These are phyloP conservation scores for Netelia fuscicornis DNA, from an alignment of 2,888 invertebrate species.

Conservation along the genomic window DNA sequence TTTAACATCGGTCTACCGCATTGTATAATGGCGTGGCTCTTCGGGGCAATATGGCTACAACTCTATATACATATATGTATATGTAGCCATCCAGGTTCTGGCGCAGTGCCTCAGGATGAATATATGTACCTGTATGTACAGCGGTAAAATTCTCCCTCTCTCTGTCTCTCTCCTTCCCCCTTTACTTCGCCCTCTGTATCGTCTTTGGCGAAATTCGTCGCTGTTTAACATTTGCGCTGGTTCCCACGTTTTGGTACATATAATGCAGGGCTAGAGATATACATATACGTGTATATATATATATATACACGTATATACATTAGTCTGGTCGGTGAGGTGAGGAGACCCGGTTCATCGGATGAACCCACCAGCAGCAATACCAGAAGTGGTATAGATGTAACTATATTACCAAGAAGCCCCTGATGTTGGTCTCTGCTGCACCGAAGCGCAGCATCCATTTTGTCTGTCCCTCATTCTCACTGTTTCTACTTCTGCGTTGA, in stretches of 20 bases:
- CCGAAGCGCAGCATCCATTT: slow-evolving; percentile 40
- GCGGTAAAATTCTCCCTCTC: slow-evolving; percentile 7
- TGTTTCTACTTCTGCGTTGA: slow-evolving; percentile 42
- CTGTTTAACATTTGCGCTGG: slow-evolving; percentile 55
- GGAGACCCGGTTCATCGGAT: slow-evolving; percentile 36
- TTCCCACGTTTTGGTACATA: slow-evolving; percentile 54
- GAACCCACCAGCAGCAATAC: slow-evolving; percentile 34
- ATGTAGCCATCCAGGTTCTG: slow-evolving; percentile 53
- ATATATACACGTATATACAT: not conserved
- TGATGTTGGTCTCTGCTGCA: slow-evolving; percentile 1
- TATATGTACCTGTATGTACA: slow-evolving; percentile 19
- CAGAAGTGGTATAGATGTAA: slow-evolving; percentile 38
- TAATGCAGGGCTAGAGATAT: not conserved
- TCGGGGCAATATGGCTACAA: not conserved
- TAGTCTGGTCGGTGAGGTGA: not conserved
- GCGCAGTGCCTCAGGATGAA: slow-evolving; percentile 53
- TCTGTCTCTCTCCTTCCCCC: slow-evolving; percentile 7
- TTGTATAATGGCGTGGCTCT: slow-evolving; percentile 23
- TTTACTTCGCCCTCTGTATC: not conserved
- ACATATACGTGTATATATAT: not conserved
- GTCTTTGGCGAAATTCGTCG: slow-evolving; percentile 45
- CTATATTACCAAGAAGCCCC: slow-evolving; percentile 27
- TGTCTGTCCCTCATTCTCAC: slow-evolving; percentile 17
- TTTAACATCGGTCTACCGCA: slow-evolving; percentile 56
- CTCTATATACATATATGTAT: slow-evolving; percentile 17